Conservation (phyloP, 2,113 vertebrate species). For the Halcyon senegalensis region DNA sequence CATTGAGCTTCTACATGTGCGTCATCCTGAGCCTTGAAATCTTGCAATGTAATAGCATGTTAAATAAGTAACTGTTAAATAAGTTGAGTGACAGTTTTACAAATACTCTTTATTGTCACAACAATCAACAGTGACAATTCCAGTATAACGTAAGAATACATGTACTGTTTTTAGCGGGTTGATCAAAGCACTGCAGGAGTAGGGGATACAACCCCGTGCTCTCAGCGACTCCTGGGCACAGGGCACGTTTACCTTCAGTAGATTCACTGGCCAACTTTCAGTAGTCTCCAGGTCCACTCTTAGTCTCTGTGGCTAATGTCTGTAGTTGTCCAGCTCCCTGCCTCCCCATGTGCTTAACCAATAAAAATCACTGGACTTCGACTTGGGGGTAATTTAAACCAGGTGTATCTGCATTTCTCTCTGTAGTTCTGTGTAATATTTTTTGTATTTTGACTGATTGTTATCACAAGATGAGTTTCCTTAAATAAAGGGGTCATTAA, state of each 20-base stretch:
- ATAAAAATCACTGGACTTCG: background rate
- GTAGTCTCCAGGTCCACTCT: background rate
- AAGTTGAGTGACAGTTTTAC: background rate
- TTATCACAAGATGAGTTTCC: background rate
- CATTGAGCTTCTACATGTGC: background rate
- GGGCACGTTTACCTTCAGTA: background rate
- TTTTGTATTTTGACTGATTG: background rate
- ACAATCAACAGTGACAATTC: background rate
- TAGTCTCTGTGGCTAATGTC: background rate
- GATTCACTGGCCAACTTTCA: background rate
- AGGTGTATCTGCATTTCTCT: background rate
- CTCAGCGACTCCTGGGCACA: rapidly evolving
- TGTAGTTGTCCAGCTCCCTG: background rate
- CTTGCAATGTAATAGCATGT: background rate
- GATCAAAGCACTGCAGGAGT: background rate
- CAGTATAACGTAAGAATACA: background rate
- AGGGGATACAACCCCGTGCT: background rate
- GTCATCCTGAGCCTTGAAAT: background rate
- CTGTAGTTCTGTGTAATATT: background rate
- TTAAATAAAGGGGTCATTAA: background rate
- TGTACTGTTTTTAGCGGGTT: background rate
- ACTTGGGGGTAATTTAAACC: background rate
- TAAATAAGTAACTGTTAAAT: background rate
- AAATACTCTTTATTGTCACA: background rate
- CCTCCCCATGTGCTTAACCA: background rate